phyloP scores from a whole-genome alignment of 2,888 invertebrate genomes.

The Euphydryas editha region DNA sequence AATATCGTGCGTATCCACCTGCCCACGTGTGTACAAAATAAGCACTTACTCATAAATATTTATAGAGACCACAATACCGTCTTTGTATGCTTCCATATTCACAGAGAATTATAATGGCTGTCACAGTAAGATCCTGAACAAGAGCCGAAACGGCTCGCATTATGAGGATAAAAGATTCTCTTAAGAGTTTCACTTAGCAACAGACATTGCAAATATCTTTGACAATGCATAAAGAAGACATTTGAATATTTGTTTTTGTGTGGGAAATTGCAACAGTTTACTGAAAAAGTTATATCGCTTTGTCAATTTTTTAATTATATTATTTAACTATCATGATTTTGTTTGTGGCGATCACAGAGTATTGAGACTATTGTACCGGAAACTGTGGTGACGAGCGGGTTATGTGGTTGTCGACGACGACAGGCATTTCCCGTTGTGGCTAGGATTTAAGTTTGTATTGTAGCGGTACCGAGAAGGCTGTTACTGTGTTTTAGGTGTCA shows the following conservation, averaged over 20 bases:
- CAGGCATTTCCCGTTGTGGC: constrained; percentile 71
- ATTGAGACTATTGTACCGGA: constrained; percentile 57
- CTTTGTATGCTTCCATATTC: constrained; percentile 80
- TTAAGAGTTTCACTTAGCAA: constrained; percentile 75
- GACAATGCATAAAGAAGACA: constrained; percentile 50
- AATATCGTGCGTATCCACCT: constrained; percentile 79
- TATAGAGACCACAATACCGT: constrained; percentile 75
- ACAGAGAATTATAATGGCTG: constrained; percentile 80
- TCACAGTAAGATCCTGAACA: constrained; percentile 78
- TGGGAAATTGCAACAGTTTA: constrained; percentile 39
- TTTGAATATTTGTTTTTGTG: constrained; percentile 57
- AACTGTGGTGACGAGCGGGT: constrained; percentile 61
- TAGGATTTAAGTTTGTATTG: constrained; percentile 65
- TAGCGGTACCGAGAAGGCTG: constrained; percentile 70
- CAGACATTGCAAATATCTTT: constrained; percentile 69
- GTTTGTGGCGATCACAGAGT: constrained; percentile 51
- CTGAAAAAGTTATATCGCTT: constrained; percentile 40
- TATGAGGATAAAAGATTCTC: constrained; percentile 76
- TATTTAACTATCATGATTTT: constrained; percentile 51
- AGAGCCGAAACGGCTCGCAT: constrained; percentile 78
- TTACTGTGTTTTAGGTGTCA: constrained; percentile 53
- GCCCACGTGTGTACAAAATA: constrained; percentile 79
- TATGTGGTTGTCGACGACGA: constrained; percentile 49
- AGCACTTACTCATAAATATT: constrained; percentile 81
- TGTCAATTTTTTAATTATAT: constrained; percentile 44